Base-by-base conservation (phyloP, 2,888 invertebrate species). In the Trilocha varians region DNA sequence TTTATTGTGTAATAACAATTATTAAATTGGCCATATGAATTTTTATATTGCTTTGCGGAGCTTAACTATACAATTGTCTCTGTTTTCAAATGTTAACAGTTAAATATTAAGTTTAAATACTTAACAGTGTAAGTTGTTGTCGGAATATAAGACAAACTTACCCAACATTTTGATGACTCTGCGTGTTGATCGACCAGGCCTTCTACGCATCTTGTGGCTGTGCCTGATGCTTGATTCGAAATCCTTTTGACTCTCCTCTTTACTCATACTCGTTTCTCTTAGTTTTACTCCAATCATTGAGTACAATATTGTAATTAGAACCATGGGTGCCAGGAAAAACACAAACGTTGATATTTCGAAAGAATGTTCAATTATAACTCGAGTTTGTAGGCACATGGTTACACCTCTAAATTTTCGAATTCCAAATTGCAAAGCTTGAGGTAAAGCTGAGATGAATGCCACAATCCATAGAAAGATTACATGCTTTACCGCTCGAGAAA, bases 391-490 rank as follows among this genome's bases (percentile, higher is more conserved):
- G 50, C 85, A 89, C 75, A 87, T 78, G 1, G 60, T 60, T 6
- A 85, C 79, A 4, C 80, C 80, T 3, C 54, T 63, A 44, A 72
- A 60, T n/a, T 62, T 56, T 43, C 71, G 59, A 54, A 88, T 58
- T 39, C 88, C 75, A 54, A 88, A 71, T 25, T 78, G 67, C 34
- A 85, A 58, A 8, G 79, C 93, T 65, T 93, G 93, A 0, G 94
- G 94, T 35, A 93, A 77, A 0, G 94, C 94, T 58, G 92, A 75
- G 47, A 89, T 84, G 52, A 95, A 74, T 0, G 96, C 92, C 1
- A 91, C 78, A 40, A 93, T 65, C 97, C 97, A 98, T 48, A 97
- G 90, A 34, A 90, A 77, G 15, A 94, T 70, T 34, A 97, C 93
- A 56, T 94, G 90, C 64, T 92, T 93, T 42, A 94, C 87, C 8